Evolutionary conservation across 2,797 vertebrate species (phyloP), one percentile per base, ranked within the genome.

Genomic region (Acipenser transmontanus): DNA sequence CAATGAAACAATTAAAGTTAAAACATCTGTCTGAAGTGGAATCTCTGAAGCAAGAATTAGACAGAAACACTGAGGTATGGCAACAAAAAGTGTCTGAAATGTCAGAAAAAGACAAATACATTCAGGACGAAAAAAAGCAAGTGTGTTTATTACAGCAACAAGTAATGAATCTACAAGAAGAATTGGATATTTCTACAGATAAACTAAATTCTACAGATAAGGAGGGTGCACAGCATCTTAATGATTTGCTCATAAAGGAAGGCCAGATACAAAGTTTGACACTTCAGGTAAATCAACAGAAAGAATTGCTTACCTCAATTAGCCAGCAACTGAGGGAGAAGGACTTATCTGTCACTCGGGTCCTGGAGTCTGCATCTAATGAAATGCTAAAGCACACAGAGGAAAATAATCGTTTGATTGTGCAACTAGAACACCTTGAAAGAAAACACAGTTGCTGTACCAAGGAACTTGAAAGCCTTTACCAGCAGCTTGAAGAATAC

Each of bases 311-410:
- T 8, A 67, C 87, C 57, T 79, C 84, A 59, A 82, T 96, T 0
- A 90, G 85, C 70, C 90, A 92, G 73, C 92, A 95, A 69, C 49
- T 93, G 47, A 89, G 80, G 67, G 91, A 93, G 14, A 94, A 89
- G 72, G 93, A 94, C 65, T 69, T 66, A 8, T 89, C 90, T 14
- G 69, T 94, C 54, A 76, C 84, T 34, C 91, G 92, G 64, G 71
- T 93, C 17, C 88, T 92, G 62, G 84, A 92, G 61, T 85, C 92
- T 0, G 83, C 91, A 59, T 91, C 90, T 0, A 93, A 81, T 51
- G 89, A 94, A 82, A 89, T 90, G 73, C 62, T 92, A 51, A 88
- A 77, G 66, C 80, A 88, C 4, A 70, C 76, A 4, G 89, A 92
- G 64, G 90, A 92, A 63, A 92, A 84, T 8, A 68, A 59, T 0